Evolutionary conservation across 2,113 vertebrate species (phyloP).

Genomic region (Gavia stellata): DNA sequence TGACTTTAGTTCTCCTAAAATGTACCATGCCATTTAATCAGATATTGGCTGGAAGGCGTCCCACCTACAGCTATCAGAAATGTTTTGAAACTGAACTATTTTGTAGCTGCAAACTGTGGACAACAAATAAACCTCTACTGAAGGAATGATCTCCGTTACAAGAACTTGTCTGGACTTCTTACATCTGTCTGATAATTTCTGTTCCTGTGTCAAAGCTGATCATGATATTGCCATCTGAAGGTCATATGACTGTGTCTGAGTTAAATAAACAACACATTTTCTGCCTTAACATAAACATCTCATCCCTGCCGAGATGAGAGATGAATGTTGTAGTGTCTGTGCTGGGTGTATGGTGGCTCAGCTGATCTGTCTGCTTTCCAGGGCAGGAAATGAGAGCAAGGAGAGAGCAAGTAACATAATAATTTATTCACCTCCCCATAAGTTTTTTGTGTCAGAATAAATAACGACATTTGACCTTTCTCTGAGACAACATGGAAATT

Average conservation of each 20-base stretch:
- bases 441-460: slow-evolving; percentile 22
- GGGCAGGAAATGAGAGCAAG: slow-evolving; percentile 38
- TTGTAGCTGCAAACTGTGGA: background rate
- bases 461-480: slow-evolving; percentile 2
- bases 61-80: background rate
- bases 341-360: background rate
- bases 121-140: background rate
- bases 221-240: slow-evolving; percentile 24
- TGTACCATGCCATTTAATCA: background rate
- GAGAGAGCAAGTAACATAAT: slow-evolving; percentile 20
- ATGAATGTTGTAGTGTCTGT: slow-evolving; percentile 42
- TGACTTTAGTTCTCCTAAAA: background rate
- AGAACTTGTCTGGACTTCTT: background rate
- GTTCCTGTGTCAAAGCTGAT: background rate
- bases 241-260: slow-evolving; percentile 21
- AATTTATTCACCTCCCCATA: background rate
- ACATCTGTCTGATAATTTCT: background rate
- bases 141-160: background rate
- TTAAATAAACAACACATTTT: slow-evolving; percentile 38
- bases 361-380: background rate
- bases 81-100: background rate
- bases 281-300: background rate
- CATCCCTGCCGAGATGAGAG: background rate
- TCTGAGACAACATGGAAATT: background rate
- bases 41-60: background rate